Base-by-base conservation (phyloP, 2,113 vertebrate species). In the Hippopotamus amphibius region DNA sequence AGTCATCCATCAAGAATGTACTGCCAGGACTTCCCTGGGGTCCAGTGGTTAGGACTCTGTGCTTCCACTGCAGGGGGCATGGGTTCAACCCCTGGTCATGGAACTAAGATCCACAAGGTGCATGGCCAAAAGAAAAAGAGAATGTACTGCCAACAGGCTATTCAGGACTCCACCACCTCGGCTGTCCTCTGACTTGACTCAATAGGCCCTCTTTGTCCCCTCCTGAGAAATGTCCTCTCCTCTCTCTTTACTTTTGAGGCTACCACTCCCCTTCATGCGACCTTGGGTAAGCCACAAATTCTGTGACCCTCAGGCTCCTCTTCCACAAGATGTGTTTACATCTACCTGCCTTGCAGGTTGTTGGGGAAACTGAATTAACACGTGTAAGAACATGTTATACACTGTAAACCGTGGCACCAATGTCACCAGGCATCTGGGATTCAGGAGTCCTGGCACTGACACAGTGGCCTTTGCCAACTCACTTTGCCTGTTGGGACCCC, bases 41-140 rank as follows among this genome's bases (percentile, higher is more conserved):
- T 10, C 4, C 59, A 61, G 59, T 61, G 59, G 59, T 61, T 61
- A 26, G 26, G 59, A 26, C 26, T 28, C 59, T 17, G 10, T 7
- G 37, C 22, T 8, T 16, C 55, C 6, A 21, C 6, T 57, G 6
- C 17, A 57, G 19, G 55, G 55, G 55, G 21, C 55, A 21, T 21
- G 17, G 28, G 48, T 12, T 77, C 48, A 50, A 33, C 6, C 17
- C 28, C 30, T 77, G 46, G 48, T 77, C 46, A 50, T 28, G 74
- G 17, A 33, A 77, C 74, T 77, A 77, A 77, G 74, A 53, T 77
- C 48, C 48, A 16, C 48, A 33, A 21, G 11, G 11, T 19, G n/a
- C 11, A 5, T 5, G 0, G 21, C 11, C 33, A 14, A 22, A 79
- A 53, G 21, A n/a, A 12, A n/a, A 17, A 55, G 2, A 48, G 17